phyloP scores from a whole-genome alignment of 35 echinoderm and acorn worm genomes.

The Lytechinus pictus region DNA sequence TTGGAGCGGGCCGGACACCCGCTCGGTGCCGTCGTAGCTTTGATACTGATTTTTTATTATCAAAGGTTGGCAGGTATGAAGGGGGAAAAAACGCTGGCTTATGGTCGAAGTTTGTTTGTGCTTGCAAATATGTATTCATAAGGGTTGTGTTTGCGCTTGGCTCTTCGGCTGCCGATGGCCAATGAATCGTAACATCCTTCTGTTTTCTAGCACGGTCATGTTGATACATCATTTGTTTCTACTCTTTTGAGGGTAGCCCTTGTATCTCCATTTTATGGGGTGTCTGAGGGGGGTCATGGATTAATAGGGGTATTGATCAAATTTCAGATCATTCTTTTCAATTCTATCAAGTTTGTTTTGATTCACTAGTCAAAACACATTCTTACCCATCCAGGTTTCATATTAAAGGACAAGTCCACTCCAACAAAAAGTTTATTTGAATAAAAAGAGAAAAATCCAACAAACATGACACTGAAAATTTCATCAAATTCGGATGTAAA shows the following conservation, averaged over 20 bases:
- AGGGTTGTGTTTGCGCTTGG: background rate
- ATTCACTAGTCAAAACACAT: background rate
- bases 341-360: background rate
- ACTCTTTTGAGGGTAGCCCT: background rate
- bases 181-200: background rate
- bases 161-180: background rate
- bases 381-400: background rate
- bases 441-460: no score
- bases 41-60: no score
- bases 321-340: background rate
- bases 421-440: background rate
- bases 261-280: background rate
- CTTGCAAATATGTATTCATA: background rate
- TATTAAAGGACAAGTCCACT: no score
- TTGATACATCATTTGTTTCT: background rate
- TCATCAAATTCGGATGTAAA: no score
- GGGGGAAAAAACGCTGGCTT: background rate
- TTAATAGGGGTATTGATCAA: background rate
- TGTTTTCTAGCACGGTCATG: background rate
- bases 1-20: no score
- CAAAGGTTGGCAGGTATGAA: no score
- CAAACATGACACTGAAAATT: no score
- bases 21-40: no score
- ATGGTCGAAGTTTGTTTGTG: background rate
- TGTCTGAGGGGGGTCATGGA: background rate